A percentile compares a stretch with the other conserved stretches of the same genome.
Evolutionary conservation across 2,797 vertebrate genomes (phyloP).

Genomic region (Pogonophryne albipinna): DNA sequence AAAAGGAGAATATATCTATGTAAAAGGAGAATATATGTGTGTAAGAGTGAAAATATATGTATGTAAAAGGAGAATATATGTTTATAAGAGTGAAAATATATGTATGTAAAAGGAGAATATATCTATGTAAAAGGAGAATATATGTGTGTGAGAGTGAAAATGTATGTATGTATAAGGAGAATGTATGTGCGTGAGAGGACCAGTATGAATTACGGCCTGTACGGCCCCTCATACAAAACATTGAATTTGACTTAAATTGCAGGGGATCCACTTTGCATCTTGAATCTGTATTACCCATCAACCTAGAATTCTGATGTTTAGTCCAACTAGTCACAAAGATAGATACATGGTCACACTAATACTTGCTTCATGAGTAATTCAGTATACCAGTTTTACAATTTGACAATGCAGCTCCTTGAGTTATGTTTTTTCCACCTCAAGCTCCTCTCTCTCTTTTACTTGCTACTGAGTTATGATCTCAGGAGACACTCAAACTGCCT

Average conservation of each 20-base stretch:
- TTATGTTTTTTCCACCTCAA: neutral
- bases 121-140: no score
- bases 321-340: neutral
- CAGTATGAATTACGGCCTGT: no score
- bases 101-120: no score
- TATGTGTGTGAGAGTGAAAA: no score
- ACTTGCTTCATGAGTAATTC: conserved; percentile 1
- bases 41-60: no score
- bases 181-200: no score
- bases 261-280: neutral
- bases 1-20: no score
- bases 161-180: no score
- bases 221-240: no score
- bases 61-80: no score
- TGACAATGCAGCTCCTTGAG: neutral
- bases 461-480: conserved; percentile 24
- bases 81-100: no score
- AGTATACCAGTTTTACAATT: neutral
- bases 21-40: no score
- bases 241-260: neutral
- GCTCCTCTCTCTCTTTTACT: conserved; percentile 12
- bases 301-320: neutral
- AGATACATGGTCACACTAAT: neutral
- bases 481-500: conserved; percentile 48
- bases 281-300: neutral